Evolutionary conservation across 1,140 invertebrate genomes (phyloP), one percentile per base, ranked within the genome.

Genomic region (Drosophila ercepeae): DNA sequence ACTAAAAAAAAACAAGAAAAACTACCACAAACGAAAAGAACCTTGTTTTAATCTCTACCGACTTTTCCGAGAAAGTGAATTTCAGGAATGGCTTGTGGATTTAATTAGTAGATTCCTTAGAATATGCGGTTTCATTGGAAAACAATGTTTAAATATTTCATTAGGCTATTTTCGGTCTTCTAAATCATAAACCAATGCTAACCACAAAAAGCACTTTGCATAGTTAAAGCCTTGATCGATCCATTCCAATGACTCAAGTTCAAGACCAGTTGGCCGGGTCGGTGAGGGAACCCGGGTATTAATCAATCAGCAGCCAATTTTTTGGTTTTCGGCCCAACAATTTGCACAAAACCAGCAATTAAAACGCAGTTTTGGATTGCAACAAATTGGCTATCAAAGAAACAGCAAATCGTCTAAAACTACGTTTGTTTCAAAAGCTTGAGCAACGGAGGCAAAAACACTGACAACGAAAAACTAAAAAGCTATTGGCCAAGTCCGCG

Each of bases 1-100:
- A 88, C 82, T 88, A 88, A 88, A 86, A 77, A 61, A 44, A 55
- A 60, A 61, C 25, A 53, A 53, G 48, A 77, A 48, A 84, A 78
- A 53, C 50, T 70, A 41, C 59, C 25, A 45, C 27, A 27, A 70
- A 60, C 41, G 13, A 67, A 45, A 21, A 42, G 41, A 1, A 39
- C n/a, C n/a, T 53, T 34, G 64, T 53, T 67, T 67, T 51, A 23
- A 42, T 64, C 23, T 13, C 2, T 13, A 36, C 1, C 0, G 18
- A 11, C 25, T n/a, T 41, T 61, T 61, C 59, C n/a, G 7, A 23
- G 59, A 59, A 63, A 23, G n/a, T 0, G 4, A 34, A 16, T 13
- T 18, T 42, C 8, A 11, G 14, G 16, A 19, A 3, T 41, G 4
- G 25, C 53, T 21, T 36, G 44, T 64, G 55, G 60, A 39, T 64